Conservation (phyloP, 2,888 invertebrate species). For the Yponomeuta sedellus region DNA sequence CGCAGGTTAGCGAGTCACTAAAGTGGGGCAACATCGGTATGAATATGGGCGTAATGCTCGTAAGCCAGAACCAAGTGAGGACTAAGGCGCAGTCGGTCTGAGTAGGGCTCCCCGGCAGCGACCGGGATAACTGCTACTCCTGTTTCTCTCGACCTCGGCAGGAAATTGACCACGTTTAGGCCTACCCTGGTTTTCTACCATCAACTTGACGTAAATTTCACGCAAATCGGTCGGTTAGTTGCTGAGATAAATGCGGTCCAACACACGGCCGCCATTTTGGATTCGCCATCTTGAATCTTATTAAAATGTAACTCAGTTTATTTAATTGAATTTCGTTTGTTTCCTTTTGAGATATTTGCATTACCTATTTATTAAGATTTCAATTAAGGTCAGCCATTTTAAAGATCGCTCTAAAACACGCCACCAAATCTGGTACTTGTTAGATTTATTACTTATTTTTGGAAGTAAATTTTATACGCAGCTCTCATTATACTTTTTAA, state of each 20-base stretch:
- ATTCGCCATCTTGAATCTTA: too few species aligned
- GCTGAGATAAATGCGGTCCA: not conserved
- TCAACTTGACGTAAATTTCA: not conserved
- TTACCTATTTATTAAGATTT: too few species aligned
- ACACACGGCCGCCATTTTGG: not conserved
- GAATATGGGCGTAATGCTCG: conserved; percentile 81
- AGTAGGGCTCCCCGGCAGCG: conserved; percentile 54
- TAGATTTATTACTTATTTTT: not conserved
- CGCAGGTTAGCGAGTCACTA: conserved; percentile 81
- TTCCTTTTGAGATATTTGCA: not conserved
- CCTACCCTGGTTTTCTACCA: not conserved
- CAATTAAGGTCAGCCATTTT: not conserved
- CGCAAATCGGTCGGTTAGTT: not conserved
- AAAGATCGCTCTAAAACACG: not conserved
- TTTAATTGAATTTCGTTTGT: not conserved
- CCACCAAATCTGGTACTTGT: not conserved
- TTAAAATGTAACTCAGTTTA: not conserved
- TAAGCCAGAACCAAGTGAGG: conserved; percentile 61
- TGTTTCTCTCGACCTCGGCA: conserved; percentile 56
- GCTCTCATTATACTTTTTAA: conserved; percentile 22
- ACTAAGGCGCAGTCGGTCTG: conserved; percentile 68
- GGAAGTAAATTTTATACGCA: conserved; percentile 6
- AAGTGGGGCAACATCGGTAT: conserved; percentile 84
- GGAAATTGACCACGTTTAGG: conserved; percentile 54
- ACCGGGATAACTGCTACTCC: conserved; percentile 48